Base-by-base conservation (phyloP, 2,113 vertebrate species). In the Pampusana beccarii region DNA sequence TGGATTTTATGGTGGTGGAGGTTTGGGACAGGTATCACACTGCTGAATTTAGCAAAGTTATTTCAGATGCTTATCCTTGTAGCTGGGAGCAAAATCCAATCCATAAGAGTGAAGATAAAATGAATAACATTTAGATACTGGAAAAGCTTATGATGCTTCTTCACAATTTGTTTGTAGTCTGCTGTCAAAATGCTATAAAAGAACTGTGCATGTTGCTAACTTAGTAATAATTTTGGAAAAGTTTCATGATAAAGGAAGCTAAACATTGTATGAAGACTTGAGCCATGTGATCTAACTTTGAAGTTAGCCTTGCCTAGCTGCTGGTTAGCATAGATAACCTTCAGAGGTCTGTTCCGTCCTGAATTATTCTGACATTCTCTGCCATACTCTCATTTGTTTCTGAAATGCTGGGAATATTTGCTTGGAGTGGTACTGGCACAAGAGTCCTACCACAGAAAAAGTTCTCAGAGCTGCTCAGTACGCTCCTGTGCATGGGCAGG, bases 11-110 rank as follows among this genome's bases (percentile, higher is more conserved):
- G 0, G 0, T 60, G 67, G 33, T 88, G 19, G 71, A 88, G 48
- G 42, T 80, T 71, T 80, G 64, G 92, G 73, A 36, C 72, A 67
- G 60, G 60, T 88, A 66, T 80, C 80, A 73, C 85, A 73, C 60
- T 90, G 24, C 51, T 66, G 38, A 93, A 92, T 94, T 95, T 83
- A 90, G 82, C 21, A 70, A 46, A 88, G 46, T 83, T 86, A 40
- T 90, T 95, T 92, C 86, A 93, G 42, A 80, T 78, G 42, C 42
- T 80, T 3, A 21, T 82, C 38, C 20, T 51, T 84, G 33, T 86
- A 80, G 80, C 21, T 58, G 36, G 33, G n/a, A 90, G 36, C n/a
- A 80, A 93, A 83, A 86, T 93, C 64, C 42, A 69, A 8, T 50
- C n/a, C 2, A 0, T 77, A 57, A 73, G 6, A 73, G 28, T 66